Evolutionary conservation across 2,888 invertebrate species (phyloP).

Genomic region (Nesidiocoris tenuis): DNA sequence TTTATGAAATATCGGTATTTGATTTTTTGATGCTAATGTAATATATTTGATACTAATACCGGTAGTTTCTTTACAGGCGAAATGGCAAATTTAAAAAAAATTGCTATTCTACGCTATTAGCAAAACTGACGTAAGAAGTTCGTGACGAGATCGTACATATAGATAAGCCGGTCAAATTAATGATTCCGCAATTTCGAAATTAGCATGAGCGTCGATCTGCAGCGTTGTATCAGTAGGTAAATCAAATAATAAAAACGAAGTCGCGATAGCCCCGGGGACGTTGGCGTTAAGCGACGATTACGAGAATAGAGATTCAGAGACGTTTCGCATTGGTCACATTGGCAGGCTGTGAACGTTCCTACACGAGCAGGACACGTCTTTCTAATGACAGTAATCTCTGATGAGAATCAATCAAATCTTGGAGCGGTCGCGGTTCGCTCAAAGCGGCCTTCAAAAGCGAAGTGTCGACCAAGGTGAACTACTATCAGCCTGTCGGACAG

Average conservation of each 20-base stretch:
- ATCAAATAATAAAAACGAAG: slow-evolving; percentile 28
- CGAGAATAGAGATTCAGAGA: slow-evolving; percentile 1
- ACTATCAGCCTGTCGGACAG: slow-evolving; percentile 18
- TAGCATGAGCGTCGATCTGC: slow-evolving; percentile 6
- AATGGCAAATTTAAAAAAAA: too few species aligned
- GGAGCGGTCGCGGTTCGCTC: not conserved
- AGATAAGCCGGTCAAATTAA: not conserved
- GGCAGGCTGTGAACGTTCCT: not conserved
- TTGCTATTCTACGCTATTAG: not conserved
- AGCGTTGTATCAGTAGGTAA: slow-evolving; percentile 8
- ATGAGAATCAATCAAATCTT: slow-evolving; percentile 38
- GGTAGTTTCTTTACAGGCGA: too few species aligned
- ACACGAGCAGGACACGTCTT: slow-evolving; percentile 24
- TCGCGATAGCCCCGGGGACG: not conserved
- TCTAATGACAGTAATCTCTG: slow-evolving; percentile 42
- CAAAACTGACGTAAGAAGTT: not conserved
- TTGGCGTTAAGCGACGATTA: not conserved
- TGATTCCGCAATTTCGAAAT: slow-evolving; percentile 13
- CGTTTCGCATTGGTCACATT: slow-evolving; percentile 37
- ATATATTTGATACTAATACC: too few species aligned
- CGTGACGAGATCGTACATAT: slow-evolving; percentile 22
- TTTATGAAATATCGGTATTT: too few species aligned
- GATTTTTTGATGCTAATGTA: too few species aligned
- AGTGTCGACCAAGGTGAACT: slow-evolving; percentile 43
- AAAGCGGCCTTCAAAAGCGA: slow-evolving; percentile 32